Evolutionary conservation across 2,797 vertebrate species (phyloP).

Genomic region (Sciaenops ocellatus): DNA sequence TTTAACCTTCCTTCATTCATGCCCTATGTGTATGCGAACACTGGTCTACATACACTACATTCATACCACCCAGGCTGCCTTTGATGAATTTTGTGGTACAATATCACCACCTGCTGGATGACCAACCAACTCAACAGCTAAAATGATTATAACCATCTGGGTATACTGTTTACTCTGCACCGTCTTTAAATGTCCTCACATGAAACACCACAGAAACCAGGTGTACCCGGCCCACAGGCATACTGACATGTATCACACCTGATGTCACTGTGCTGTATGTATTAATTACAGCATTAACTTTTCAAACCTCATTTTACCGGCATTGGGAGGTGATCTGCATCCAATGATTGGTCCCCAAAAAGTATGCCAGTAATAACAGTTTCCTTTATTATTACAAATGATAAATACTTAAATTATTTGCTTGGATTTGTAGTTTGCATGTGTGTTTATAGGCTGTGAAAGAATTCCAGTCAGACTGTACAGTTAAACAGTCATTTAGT

Average conservation of each 20-base stretch:
- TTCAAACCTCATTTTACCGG: background rate
- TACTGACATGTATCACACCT: background rate
- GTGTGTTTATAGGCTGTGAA: constrained; percentile 2
- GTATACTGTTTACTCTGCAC: background rate
- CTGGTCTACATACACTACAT: constrained; percentile 3
- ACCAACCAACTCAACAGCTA: background rate
- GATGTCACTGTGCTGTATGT: background rate
- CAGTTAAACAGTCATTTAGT: constrained; percentile 63
- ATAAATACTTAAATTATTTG: background rate
- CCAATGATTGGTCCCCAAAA: background rate
- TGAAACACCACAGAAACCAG: constrained; percentile 16
- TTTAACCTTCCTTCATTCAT: constrained; percentile 56
- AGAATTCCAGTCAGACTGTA: constrained; percentile 8
- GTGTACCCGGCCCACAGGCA: too few relatives aligned
- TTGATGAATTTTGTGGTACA: constrained; percentile 16
- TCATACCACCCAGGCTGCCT: background rate
- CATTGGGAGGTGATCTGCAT: background rate
- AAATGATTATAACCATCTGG: too few relatives aligned
- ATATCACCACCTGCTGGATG: constrained; percentile 60
- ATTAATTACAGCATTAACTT: background rate
- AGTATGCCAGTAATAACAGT: background rate
- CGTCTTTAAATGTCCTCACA: background rate
- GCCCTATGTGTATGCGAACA: background rate
- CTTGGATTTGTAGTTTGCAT: background rate
- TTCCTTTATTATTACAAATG: background rate